Conservation (phyloP, 1,140 invertebrate genomes). For the Drosophila dunni region DNA sequence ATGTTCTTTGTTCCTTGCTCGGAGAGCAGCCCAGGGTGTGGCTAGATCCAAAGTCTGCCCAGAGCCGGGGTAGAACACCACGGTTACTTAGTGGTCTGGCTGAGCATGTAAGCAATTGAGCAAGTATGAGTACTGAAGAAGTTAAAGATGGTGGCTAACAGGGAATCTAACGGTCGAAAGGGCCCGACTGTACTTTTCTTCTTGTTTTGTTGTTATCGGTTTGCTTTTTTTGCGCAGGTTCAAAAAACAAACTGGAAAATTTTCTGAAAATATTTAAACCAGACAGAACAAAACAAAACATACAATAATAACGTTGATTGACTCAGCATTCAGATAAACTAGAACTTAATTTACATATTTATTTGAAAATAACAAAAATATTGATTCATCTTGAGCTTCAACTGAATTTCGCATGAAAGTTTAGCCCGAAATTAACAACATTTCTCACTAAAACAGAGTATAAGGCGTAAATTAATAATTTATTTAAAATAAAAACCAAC, state of each 20-base stretch:
- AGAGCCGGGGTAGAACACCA: too few relatives aligned
- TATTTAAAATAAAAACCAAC: conserved; percentile 44
- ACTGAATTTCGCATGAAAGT: conserved; percentile 62
- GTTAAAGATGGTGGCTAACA: too few relatives aligned
- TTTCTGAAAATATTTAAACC: conserved; percentile 33
- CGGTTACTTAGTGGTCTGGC: too few relatives aligned
- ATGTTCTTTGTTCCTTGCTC: too few relatives aligned
- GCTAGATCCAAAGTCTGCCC: too few relatives aligned
- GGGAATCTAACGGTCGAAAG: too few relatives aligned
- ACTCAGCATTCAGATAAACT: conserved; percentile 56
- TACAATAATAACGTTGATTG: conserved; percentile 50
- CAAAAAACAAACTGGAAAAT: conserved; percentile 65
- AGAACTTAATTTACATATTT: conserved; percentile 67
- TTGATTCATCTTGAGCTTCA: conserved; percentile 71
- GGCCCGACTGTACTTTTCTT: too few relatives aligned
- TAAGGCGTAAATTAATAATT: conserved; percentile 73
- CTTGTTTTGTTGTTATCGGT: not conserved
- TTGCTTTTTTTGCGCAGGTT: conserved; percentile 44
- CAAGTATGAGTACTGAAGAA: too few relatives aligned
- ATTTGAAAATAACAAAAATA: conserved; percentile 50
- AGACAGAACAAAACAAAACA: conserved; percentile 34
- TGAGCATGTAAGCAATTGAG: too few relatives aligned
- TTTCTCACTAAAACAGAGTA: conserved; percentile 38
- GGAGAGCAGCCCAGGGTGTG: too few relatives aligned
- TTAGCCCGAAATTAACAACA: conserved; percentile 60